Percentiles rank a stretch among this genome's conserved stretches.
Evolutionary conservation across 2,797 vertebrate species (phyloP).

Genomic region (Myotis findleyi): DNA sequence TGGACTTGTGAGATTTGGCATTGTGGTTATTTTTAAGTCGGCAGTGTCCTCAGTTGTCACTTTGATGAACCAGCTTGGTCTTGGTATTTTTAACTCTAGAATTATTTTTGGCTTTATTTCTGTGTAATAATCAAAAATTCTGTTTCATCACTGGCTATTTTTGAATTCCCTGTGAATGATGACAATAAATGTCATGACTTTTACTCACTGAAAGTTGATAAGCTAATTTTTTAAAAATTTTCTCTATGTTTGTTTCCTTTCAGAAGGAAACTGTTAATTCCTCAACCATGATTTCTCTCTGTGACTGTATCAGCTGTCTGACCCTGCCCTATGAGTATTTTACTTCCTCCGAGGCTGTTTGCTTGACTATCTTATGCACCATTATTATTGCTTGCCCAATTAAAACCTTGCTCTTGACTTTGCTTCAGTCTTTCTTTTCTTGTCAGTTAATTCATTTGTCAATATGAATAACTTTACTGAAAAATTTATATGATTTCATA

Average conservation of each 20-base stretch:
- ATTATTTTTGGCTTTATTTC: slow-evolving; percentile 39
- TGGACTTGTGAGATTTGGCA: not conserved
- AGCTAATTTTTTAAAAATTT: not conserved
- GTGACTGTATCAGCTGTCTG: not conserved
- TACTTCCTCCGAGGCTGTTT: not conserved
- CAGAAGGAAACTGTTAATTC: not conserved
- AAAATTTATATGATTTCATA: not conserved
- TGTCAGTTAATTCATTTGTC: not conserved
- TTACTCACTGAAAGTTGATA: not conserved
- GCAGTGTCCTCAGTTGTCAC: not conserved
- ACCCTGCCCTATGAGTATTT: not conserved
- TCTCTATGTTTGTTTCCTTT: not conserved
- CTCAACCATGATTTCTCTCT: not conserved
- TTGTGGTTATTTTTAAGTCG: slow-evolving; percentile 51
- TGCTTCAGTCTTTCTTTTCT: not conserved
- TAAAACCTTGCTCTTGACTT: not conserved
- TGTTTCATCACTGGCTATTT: slow-evolving; percentile 25
- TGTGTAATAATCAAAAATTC: not conserved
- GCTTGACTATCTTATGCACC: not conserved
- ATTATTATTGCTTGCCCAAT: not conserved
- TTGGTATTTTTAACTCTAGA: slow-evolving; percentile 56
- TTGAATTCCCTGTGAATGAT: slow-evolving; percentile 14
- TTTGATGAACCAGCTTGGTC: slow-evolving; percentile 32
- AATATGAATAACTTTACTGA: not conserved
- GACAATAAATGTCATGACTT: not conserved